Conservation (phyloP, 1,140 invertebrate species). For the Lysiphlebus fabarum region DNA sequence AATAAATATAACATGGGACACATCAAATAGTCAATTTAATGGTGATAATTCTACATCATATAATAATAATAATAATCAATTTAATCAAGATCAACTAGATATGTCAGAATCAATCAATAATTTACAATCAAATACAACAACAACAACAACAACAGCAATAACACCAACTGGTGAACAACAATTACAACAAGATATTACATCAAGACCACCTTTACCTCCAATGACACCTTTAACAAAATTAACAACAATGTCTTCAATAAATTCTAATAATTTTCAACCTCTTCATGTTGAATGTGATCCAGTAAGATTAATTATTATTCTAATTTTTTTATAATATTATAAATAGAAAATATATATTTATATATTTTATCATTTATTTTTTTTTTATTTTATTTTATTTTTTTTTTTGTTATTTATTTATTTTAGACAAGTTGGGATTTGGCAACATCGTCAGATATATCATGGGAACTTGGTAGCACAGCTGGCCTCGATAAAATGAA, state of each 20-base stretch:
- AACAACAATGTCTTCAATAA: constrained; percentile 4
- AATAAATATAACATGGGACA: constrained; percentile 34
- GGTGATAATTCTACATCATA: constrained; percentile 8
- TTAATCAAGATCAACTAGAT: neutral
- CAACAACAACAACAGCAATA: too few species aligned
- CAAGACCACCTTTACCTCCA: constrained; percentile 12
- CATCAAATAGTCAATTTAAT: constrained; percentile 25
- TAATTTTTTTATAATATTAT: neutral
- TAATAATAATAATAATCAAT: too few species aligned
- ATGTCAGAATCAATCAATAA: neutral
- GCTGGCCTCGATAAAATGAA: constrained; percentile 61
- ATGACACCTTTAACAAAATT: neutral
- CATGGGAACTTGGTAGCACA: constrained; percentile 55
- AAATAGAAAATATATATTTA: too few species aligned
- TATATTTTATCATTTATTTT: neutral
- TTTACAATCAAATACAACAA: neutral
- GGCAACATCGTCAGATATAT: constrained; percentile 46
- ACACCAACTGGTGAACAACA: too few species aligned
- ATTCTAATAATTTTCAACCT: constrained; percentile 37
- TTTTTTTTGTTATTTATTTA: too few species aligned
- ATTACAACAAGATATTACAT: neutral
- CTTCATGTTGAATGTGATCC: constrained; percentile 65
- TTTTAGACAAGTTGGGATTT: constrained; percentile 66
- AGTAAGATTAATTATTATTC: constrained; percentile 51
- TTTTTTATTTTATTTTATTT: too few species aligned